These are phyloP conservation scores for Argynnis bischoffii DNA, from an alignment of 2,888 invertebrate species.

Conservation along the genomic window DNA sequence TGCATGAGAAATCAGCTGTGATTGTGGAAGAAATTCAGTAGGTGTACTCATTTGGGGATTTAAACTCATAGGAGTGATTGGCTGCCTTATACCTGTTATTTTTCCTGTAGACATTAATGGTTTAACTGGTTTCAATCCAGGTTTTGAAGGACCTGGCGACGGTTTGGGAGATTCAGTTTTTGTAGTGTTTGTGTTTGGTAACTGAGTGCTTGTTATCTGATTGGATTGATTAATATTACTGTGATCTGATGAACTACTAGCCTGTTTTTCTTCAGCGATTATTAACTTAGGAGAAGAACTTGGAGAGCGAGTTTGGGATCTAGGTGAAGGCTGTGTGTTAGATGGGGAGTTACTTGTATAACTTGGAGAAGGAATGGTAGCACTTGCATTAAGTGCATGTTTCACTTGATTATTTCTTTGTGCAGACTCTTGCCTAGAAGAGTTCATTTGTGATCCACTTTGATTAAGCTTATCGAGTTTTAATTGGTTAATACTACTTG, in stretches of 20 bases:
- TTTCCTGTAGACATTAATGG: slow-evolving; percentile 58
- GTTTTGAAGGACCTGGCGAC: slow-evolving; percentile 65
- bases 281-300: slow-evolving; percentile 79
- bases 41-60: slow-evolving; percentile 56
- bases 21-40: slow-evolving; percentile 58
- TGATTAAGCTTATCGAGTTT: slow-evolving; percentile 63
- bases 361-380: slow-evolving; percentile 54
- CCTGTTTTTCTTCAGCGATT: slow-evolving; percentile 78
- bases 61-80: slow-evolving; percentile 59
- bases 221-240: slow-evolving; percentile 65
- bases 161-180: slow-evolving; percentile 62
- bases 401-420: slow-evolving; percentile 58
- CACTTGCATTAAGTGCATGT: slow-evolving; percentile 49
- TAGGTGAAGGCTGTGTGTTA: slow-evolving; percentile 66
- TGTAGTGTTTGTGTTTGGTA: slow-evolving; percentile 56
- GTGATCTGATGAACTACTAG: slow-evolving; percentile 55
- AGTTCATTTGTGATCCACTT: slow-evolving; percentile 50
- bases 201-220: slow-evolving; percentile 71
- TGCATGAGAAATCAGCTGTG: slow-evolving; percentile 57
- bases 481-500: slow-evolving; percentile 58
- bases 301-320: slow-evolving; percentile 76
- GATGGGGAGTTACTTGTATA: slow-evolving; percentile 59
- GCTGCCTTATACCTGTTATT: slow-evolving; percentile 61
- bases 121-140: slow-evolving; percentile 60
- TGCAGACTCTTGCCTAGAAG: slow-evolving; percentile 55